Evolutionary conservation across 2,888 invertebrate genomes (phyloP), one percentile per base, ranked within the genome.

Genomic region (Germaria angustata): DNA sequence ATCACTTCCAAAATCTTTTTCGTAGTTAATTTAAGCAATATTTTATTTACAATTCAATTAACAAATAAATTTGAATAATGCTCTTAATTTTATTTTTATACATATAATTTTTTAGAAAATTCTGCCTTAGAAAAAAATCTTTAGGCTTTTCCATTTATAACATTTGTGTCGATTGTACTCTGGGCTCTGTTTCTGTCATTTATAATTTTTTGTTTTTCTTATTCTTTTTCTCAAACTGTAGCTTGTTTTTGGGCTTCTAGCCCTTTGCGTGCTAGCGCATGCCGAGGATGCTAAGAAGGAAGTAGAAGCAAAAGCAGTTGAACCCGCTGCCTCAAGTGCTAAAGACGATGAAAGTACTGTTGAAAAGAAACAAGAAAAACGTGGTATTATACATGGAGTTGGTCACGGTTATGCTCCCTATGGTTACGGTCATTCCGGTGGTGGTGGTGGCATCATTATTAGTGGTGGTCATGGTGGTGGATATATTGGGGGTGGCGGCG

Each of bases 301-400:
- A 87, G 92, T 92, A 86, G 89, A 87, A 59, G 80, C 66, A 7
- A 86, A 84, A 63, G 80, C 84, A 20, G 84, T 85, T 17, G 88
- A 86, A 72, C 85, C 92, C 82, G 91, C 90, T 81, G 90, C 91
- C 75, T 80, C 85, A 53, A 92, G 91, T 75, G 94, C 94, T 81
- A 95, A 95, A 90, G 95, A 94, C 86, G 69, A 93, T 77, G 90
- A 90, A 69, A 89, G 91, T 75, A 86, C 88, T 49, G 92, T 91
- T 69, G 95, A 95, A 84, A 95, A 95, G 91, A 95, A 95, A 88
- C 95, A 95, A 88, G 95, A 95, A 87, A 96, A 96, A 90, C 94
- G 96, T 87, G 95, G 96, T 80, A 92, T 96, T 84, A 92, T 92
- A 86, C 92, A 89, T 59, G 90, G 90, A 20, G 85, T 93, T 92